phyloP scores from a whole-genome alignment of 2,888 invertebrate species.

The Drosophila parthenogenetica region DNA sequence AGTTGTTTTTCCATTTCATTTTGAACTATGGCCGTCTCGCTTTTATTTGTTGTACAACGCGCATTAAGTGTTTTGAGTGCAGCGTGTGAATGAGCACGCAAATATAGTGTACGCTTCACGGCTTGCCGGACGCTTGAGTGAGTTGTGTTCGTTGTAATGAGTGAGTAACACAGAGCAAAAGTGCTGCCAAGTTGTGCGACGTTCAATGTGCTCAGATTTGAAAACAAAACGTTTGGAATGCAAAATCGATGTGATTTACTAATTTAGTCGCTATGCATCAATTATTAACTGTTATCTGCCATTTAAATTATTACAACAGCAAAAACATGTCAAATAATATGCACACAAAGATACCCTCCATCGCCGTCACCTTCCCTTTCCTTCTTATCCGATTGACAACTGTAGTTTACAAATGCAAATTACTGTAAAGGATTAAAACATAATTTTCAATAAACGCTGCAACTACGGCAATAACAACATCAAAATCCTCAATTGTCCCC shows the following conservation, averaged over 20 bases:
- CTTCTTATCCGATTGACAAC: not conserved
- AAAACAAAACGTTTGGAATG: not conserved
- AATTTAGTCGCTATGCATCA: not conserved
- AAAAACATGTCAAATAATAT: constrained; percentile 7
- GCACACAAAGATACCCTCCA: constrained; percentile 1
- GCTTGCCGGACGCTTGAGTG: constrained; percentile 6
- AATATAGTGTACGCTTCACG: constrained; percentile 15
- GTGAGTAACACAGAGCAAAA: constrained; percentile 26
- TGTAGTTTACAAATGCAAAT: constrained; percentile 36
- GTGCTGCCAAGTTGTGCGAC: constrained; percentile 49
- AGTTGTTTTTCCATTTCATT: constrained; percentile 22
- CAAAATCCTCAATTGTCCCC: not conserved
- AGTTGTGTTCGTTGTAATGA: not conserved
- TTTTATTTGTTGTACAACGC: constrained; percentile 36
- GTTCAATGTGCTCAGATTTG: constrained; percentile 35
- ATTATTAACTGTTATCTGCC: not conserved
- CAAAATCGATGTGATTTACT: not conserved
- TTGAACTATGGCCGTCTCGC: constrained; percentile 41
- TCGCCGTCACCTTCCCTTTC: not conserved
- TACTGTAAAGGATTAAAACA: constrained; percentile 54
- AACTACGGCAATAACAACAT: constrained; percentile 15
- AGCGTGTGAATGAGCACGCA: constrained; percentile 29
- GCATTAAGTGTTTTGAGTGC: constrained; percentile 12
- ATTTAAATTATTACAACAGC: constrained; percentile 1
- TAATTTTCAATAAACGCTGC: constrained; percentile 29